These are phyloP conservation scores for Ivindomyrus marchei DNA, from an alignment of 2,113 vertebrate genomes.

Conservation along the genomic window DNA sequence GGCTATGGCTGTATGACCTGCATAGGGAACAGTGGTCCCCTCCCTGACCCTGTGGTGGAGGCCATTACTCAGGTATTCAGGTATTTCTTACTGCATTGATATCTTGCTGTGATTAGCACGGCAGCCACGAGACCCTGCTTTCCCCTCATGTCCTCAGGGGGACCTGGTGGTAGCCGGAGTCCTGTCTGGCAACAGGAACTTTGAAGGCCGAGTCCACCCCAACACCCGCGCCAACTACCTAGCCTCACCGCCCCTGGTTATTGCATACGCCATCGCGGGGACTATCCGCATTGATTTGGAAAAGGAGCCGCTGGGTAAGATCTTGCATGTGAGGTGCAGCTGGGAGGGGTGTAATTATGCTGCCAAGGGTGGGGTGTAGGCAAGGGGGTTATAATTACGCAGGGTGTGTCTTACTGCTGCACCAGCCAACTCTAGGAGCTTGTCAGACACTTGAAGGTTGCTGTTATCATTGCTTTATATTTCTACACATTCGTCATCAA, in stretches of 20 bases:
- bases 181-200: constrained; percentile 93
- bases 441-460: neutral
- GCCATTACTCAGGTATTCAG: constrained; percentile 87
- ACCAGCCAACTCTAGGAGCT: neutral
- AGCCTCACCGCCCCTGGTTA: constrained; percentile 85
- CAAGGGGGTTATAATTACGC: neutral
- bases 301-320: constrained; percentile 81
- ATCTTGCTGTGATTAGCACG: neutral
- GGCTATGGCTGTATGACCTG: constrained; percentile 99
- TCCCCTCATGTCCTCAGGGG: constrained; percentile 57
- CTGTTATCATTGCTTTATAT: neutral
- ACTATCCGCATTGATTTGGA: constrained; percentile 86
- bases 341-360: neutral
- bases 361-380: neutral
- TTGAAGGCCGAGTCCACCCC: constrained; percentile 93
- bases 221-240: constrained; percentile 94
- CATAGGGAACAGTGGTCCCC: constrained; percentile 93
- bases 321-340: neutral
- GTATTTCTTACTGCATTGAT: constrained; percentile 47
- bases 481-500: neutral
- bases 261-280: constrained; percentile 90
- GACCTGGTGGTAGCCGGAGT: constrained; percentile 86
- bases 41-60: constrained; percentile 84
- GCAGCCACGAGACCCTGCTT: neutral
- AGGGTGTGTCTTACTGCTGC: neutral